These are phyloP conservation scores for Oxyura jamaicensis DNA, from an alignment of 2,113 vertebrate species.

Conservation along the genomic window DNA sequence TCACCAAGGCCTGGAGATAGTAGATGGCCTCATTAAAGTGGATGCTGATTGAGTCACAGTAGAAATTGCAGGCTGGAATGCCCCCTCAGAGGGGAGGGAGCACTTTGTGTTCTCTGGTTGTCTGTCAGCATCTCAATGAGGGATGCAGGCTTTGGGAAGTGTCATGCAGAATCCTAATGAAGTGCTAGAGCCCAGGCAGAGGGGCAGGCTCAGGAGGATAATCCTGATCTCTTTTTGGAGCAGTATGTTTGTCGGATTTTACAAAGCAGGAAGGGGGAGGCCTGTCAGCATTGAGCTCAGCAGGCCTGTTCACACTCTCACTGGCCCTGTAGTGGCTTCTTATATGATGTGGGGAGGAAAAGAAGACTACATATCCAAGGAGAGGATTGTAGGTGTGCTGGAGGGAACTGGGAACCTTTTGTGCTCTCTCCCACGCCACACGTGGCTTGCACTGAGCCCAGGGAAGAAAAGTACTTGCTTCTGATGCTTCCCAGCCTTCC, in stretches of 20 bases:
- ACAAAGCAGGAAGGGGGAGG: not conserved
- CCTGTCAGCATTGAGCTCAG: not conserved
- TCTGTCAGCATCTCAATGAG: conserved; percentile 50
- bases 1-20: not conserved
- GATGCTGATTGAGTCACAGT: conserved; percentile 6
- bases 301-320: not conserved
- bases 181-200: not conserved
- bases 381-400: not conserved
- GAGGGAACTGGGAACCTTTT: not conserved
- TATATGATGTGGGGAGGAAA: not conserved
- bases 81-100: not conserved
- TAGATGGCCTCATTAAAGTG: conserved; percentile 4
- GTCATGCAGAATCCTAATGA: conserved; percentile 42
- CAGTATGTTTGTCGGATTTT: not conserved
- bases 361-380: not conserved
- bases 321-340: not conserved
- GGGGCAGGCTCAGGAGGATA: not conserved
- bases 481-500: not conserved
- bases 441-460: not conserved
- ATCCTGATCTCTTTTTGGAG: not conserved
- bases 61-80: not conserved
- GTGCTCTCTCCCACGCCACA: not conserved
- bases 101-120: not conserved
- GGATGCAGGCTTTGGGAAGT: conserved; percentile 15
- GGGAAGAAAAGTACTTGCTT: not conserved